Evolutionary conservation across 1,140 invertebrate species (phyloP).

Genomic region (Dendroctonus ponderosae): DNA sequence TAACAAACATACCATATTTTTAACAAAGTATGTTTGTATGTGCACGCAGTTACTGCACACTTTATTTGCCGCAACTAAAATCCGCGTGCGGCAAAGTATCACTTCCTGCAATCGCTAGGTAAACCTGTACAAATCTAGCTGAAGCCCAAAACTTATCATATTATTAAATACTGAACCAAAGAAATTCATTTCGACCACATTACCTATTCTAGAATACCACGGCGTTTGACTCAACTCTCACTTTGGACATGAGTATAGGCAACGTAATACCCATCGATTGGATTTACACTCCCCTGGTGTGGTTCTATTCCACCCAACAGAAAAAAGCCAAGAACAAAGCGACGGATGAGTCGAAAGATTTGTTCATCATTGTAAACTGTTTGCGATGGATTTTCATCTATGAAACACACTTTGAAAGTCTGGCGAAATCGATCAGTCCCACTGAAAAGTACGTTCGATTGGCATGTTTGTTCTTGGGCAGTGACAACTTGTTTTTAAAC

Average conservation of each 20-base stretch:
- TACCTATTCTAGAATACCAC: not conserved
- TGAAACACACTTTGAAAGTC: slow-evolving; percentile 57
- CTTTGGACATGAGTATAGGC: slow-evolving; percentile 48
- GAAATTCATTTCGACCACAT: not conserved
- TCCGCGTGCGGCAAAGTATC: too few species aligned
- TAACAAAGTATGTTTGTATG: too few species aligned
- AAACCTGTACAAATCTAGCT: too few species aligned
- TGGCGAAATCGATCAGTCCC: slow-evolving; percentile 54
- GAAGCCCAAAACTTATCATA: too few species aligned
- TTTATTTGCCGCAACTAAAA: too few species aligned
- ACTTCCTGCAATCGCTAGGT: too few species aligned
- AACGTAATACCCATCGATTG: slow-evolving; percentile 65
- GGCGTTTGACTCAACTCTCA: slow-evolving; percentile 10
- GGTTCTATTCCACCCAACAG: slow-evolving; percentile 57
- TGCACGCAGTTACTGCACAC: too few species aligned
- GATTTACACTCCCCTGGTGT: slow-evolving; percentile 65
- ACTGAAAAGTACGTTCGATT: slow-evolving; percentile 59
- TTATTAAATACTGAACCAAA: not conserved
- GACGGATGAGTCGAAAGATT: slow-evolving; percentile 48
- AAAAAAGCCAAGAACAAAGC: slow-evolving; percentile 45
- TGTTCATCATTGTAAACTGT: slow-evolving; percentile 45
- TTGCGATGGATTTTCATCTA: slow-evolving; percentile 60
- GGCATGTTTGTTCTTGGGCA: slow-evolving; percentile 58
- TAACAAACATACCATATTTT: too few species aligned
- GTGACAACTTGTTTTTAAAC: slow-evolving; percentile 59